Percentiles rank a stretch among this genome's conserved stretches.
phyloP scores from a whole-genome alignment of 2,113 vertebrate species.

The Eurystomus gularis region DNA sequence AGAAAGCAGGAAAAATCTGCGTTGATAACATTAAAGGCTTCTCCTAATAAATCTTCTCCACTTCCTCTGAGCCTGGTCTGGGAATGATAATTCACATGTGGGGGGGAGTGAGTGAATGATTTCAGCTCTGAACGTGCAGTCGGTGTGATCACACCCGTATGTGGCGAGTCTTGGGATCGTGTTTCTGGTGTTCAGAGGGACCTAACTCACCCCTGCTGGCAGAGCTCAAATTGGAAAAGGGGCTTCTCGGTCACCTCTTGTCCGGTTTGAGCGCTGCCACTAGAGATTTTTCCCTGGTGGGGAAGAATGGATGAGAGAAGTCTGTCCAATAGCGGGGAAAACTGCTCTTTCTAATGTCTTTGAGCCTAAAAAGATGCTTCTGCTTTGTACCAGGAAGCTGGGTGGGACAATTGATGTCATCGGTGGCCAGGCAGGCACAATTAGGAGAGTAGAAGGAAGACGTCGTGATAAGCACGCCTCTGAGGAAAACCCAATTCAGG shows the following conservation, averaged over 20 bases:
- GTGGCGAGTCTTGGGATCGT: no score
- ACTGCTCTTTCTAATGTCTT: neutral
- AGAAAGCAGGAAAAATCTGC: neutral
- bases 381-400: constrained; percentile 71
- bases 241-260: neutral
- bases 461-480: constrained; percentile 72
- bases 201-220: neutral
- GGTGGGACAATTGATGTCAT: constrained; percentile 75
- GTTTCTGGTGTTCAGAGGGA: neutral
- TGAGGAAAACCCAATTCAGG: constrained; percentile 73
- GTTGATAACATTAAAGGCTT: neutral
- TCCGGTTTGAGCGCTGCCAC: neutral
- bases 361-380: neutral
- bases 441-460: constrained; percentile 72
- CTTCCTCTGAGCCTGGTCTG: neutral
- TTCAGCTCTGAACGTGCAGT: neutral
- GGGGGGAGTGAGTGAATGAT: neutral
- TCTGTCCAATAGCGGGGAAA: neutral
- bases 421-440: constrained; percentile 73
- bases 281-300: neutral
- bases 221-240: neutral
- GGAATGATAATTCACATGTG: neutral
- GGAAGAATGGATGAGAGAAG: neutral
- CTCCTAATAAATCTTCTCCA: neutral
- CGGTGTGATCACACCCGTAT: no score